Percentiles rank a stretch among this genome's conserved stretches.
phyloP scores from a whole-genome alignment of 2,797 vertebrate genomes.

The Halcyon badia region DNA sequence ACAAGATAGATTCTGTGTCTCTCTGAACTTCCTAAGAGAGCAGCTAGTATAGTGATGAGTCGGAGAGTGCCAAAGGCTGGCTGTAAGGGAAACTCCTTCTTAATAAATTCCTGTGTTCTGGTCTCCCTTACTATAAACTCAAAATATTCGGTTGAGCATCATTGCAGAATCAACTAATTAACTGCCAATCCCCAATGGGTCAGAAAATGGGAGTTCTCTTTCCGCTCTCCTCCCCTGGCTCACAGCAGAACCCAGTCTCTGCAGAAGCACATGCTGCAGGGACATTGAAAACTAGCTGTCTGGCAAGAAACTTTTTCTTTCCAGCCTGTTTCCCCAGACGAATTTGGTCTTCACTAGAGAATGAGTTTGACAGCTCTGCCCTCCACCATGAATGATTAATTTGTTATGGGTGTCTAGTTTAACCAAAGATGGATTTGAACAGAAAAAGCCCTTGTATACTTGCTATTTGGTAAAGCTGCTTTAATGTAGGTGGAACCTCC shows the following conservation, averaged over 20 bases:
- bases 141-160: slow-evolving; percentile 5
- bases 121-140: neutral
- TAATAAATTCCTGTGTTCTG: neutral
- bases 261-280: neutral
- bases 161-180: neutral
- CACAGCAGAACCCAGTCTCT: neutral
- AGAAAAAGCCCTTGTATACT: slow-evolving; percentile 44
- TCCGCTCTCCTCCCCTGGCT: neutral
- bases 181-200: neutral
- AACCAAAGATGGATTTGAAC: slow-evolving; percentile 66
- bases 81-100: neutral
- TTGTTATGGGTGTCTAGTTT: slow-evolving; percentile 66
- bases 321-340: slow-evolving; percentile 17
- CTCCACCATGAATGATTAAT: slow-evolving; percentile 70
- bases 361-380: slow-evolving; percentile 66
- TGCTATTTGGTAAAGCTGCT: slow-evolving; percentile 48
- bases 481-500: slow-evolving; percentile 50
- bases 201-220: neutral
- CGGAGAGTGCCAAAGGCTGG: neutral
- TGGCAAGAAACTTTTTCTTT: slow-evolving; percentile 64
- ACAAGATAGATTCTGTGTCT: neutral
- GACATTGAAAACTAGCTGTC: slow-evolving; percentile 15
- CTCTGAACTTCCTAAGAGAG: neutral
- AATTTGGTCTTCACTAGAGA: slow-evolving; percentile 67
- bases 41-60: neutral